Base-by-base conservation (phyloP, 2,888 invertebrate species). In the Blastobasis lacticolella region DNA sequence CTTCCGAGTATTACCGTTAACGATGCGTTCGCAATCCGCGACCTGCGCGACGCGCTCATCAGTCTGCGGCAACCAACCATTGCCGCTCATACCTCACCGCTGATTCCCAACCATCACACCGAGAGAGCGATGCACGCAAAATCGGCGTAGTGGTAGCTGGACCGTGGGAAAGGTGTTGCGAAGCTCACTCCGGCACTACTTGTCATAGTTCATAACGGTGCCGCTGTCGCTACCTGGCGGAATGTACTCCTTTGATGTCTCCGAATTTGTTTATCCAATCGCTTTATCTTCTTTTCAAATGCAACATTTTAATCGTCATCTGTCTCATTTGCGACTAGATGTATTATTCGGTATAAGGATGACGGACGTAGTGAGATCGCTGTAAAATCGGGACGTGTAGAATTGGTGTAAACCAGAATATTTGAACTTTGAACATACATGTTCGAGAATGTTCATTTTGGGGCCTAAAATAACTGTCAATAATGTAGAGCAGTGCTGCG, bases 111-210 rank as follows among this genome's bases (percentile, higher is more conserved):
- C 23, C 23, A 23, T 23, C 23, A 23, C 23, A 23, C 23, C 23
- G 23, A 23, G 23, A 23, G 23, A 23, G 23, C 23, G 23, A 23
- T 23, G 58, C 59, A 58, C 57, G 56, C 60, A 62, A 60, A 64
- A 63, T 66, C 69, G 62, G 69, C 72, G 69, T 69, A 71, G 73
- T 65, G 69, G 69, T 65, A 62, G 58, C 10, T 56, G 62, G 63
- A 55, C 81, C 85, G 85, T 85, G 85, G 77, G 85, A 85, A 84
- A 71, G 70, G 62, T 59, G 54, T 46, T 52, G 48, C 49, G 62
- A 62, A 54, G 62, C 67, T 68, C 67, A 68, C 67, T 67, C 60
- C 61, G 63, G 58, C 61, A 60, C 67, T 59, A 62, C 58, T 62
- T 67, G 66, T 69, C 73, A 66, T 71, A 68, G 66, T 62, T 71